These are phyloP conservation scores for Apostichopus californicus DNA, from an alignment of 35 echinoderm and acorn worm species.

Conservation along the genomic window DNA sequence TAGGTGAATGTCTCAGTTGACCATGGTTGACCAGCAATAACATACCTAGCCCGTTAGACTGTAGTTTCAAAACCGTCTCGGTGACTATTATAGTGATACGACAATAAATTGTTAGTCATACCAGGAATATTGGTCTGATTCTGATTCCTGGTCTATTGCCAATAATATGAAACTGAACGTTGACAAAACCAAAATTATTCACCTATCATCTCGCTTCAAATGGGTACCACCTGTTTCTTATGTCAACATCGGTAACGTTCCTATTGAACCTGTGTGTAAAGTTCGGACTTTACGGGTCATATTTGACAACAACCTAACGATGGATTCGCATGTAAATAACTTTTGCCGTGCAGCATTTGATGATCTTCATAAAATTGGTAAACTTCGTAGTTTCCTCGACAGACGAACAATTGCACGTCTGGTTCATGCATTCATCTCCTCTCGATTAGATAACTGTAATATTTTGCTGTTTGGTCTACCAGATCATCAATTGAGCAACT, in stretches of 20 bases:
- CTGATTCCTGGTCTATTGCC: not conserved
- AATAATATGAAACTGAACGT: not conserved
- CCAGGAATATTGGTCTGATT: too few species aligned
- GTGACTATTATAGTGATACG: too few species aligned
- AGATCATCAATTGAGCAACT: not conserved
- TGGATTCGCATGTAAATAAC: not conserved
- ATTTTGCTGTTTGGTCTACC: not conserved
- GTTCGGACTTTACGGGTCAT: not conserved
- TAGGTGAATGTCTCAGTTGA: too few species aligned
- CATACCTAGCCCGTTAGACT: too few species aligned
- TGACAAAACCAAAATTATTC: not conserved
- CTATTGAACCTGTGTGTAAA: not conserved
- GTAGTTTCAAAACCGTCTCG: too few species aligned
- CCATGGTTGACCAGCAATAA: too few species aligned
- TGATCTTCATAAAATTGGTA: not conserved
- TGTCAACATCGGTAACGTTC: not conserved
- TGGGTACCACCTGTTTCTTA: not conserved
- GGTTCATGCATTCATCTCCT: not conserved
- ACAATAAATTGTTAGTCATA: too few species aligned
- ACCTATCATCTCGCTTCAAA: not conserved
- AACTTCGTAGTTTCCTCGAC: not conserved
- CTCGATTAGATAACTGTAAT: not conserved
- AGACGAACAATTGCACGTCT: not conserved
- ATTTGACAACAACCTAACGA: not conserved
- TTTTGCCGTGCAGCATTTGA: not conserved